Evolutionary conservation across 1,140 invertebrate genomes (phyloP).

Genomic region (Drosophila grimshawi): DNA sequence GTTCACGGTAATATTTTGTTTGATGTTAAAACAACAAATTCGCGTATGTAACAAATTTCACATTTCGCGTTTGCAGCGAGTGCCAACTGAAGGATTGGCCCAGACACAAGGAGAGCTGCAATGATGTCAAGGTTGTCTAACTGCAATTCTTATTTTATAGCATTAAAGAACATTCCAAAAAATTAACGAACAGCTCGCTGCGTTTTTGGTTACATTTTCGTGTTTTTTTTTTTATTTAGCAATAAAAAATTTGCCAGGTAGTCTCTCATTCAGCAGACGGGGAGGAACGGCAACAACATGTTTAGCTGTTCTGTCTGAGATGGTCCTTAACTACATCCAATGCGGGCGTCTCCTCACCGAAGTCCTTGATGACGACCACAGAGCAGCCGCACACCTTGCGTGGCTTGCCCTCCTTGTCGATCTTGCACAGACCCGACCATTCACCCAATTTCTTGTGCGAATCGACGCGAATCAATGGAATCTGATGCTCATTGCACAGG

Average conservation of each 20-base stretch:
- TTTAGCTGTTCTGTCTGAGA: constrained; percentile 88
- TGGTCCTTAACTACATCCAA: constrained; percentile 97
- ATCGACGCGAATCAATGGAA: constrained; percentile 97
- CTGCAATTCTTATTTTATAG: neutral
- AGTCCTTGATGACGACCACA: constrained; percentile 99
- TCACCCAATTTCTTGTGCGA: constrained; percentile 99
- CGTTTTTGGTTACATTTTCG: constrained; percentile 27
- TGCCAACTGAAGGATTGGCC: constrained; percentile 86
- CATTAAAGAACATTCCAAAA: constrained; percentile 68
- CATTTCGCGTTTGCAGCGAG: constrained; percentile 64
- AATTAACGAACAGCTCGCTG: constrained; percentile 41
- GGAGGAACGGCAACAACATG: constrained; percentile 13
- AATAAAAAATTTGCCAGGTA: constrained; percentile 69
- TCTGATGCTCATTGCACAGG: constrained; percentile 98
- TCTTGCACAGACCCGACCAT: constrained; percentile 99
- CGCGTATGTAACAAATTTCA: neutral
- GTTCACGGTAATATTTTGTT: constrained; percentile 71
- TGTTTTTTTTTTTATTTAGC: constrained; percentile 60
- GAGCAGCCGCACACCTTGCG: constrained; percentile 99
- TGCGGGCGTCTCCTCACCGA: constrained; percentile 97
- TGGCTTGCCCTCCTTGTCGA: constrained; percentile 99
- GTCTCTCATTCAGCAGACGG: constrained; percentile 76
- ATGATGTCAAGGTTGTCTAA: constrained; percentile 18
- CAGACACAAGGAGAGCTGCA: constrained; percentile 80
- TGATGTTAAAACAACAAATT: neutral